These are phyloP conservation scores for Papilio polytes DNA, from an alignment of 1,140 invertebrate genomes.

Conservation along the genomic window DNA sequence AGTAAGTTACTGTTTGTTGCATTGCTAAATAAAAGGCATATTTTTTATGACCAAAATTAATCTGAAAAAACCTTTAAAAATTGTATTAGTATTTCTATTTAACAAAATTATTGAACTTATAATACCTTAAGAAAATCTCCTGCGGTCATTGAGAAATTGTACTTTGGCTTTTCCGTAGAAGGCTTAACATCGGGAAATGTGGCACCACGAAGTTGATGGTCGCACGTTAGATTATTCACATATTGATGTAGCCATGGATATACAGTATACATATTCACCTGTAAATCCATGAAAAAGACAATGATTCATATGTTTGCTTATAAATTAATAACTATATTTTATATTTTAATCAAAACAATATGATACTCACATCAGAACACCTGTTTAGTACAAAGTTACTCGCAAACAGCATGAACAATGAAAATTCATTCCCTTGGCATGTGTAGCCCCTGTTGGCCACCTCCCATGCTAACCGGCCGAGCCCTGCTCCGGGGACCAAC, in stretches of 20 bases:
- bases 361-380: conserved; percentile 83
- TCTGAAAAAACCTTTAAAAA: no score
- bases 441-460: conserved; percentile 94
- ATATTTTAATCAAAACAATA: background rate
- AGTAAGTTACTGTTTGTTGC: no score
- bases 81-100: background rate
- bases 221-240: conserved; percentile 93
- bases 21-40: no score
- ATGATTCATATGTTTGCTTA: no score
- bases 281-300: background rate
- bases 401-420: conserved; percentile 98
- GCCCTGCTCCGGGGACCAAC: conserved; percentile 96
- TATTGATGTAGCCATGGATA: conserved; percentile 98
- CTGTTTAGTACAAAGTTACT: conserved; percentile 98
- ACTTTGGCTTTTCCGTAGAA: conserved; percentile 85
- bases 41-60: no score
- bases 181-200: conserved; percentile 97
- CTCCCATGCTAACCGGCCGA: conserved; percentile 97
- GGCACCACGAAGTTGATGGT: conserved; percentile 91
- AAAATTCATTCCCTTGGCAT: conserved; percentile 99
- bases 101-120: background rate
- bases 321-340: no score
- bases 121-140: conserved; percentile 83
- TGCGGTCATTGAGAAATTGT: conserved; percentile 96
- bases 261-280: conserved; percentile 85